These are phyloP conservation scores for Apis florea DNA, from an alignment of 1,140 invertebrate genomes.

Conservation along the genomic window DNA sequence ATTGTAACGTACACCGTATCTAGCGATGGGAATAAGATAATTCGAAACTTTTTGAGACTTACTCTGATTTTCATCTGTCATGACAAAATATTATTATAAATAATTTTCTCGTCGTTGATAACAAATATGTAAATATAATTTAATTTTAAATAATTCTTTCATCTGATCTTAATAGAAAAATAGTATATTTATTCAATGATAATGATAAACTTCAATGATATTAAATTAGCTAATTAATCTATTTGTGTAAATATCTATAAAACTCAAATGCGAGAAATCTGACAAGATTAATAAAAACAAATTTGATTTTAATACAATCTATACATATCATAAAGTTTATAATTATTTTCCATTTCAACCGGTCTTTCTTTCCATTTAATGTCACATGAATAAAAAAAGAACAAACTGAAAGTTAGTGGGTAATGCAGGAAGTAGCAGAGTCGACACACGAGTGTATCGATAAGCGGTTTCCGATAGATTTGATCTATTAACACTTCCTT, in stretches of 20 bases:
- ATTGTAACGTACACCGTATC: conserved; percentile 46
- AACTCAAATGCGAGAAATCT: not conserved
- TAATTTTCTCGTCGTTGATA: not conserved
- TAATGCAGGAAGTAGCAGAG: not conserved
- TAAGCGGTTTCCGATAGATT: not conserved
- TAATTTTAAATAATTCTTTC: not conserved
- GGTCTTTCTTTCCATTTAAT: not conserved
- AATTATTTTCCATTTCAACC: not conserved
- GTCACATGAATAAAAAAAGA: not conserved
- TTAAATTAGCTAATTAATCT: not conserved
- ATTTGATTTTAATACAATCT: not conserved
- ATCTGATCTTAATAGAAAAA: not conserved
- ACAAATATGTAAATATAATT: not conserved
- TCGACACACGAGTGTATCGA: not conserved
- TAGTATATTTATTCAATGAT: not conserved
- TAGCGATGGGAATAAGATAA: conserved; percentile 49
- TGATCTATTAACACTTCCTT: not conserved
- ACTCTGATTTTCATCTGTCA: not conserved
- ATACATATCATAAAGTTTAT: not conserved
- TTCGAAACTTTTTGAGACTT: not conserved
- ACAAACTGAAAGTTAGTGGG: not conserved
- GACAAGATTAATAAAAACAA: not conserved
- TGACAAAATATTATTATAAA: too few species aligned
- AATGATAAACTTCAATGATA: not conserved
- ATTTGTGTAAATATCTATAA: not conserved